Conservation (phyloP, 2,113 vertebrate genomes). For the Probosciger aterrimus region DNA sequence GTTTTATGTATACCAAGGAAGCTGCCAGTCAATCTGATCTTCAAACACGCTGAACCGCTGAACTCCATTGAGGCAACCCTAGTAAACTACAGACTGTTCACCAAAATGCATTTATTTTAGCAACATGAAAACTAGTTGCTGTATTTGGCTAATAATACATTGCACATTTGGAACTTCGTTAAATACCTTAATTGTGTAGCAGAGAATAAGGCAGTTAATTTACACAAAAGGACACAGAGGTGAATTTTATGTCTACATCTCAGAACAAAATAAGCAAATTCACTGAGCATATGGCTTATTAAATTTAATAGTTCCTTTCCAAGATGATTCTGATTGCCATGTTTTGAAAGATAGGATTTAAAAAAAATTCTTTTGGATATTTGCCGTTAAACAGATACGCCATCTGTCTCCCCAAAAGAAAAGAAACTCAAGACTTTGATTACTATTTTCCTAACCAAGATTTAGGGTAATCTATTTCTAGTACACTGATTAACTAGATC, state of each 20-base stretch:
- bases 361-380: slow-evolving; percentile 74
- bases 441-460: slow-evolving; percentile 77
- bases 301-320: slow-evolving; percentile 78
- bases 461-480: slow-evolving; percentile 67
- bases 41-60: slow-evolving; percentile 49
- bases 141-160: slow-evolving; percentile 45
- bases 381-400: slow-evolving; percentile 76
- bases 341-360: slow-evolving; percentile 77
- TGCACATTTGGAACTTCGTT: slow-evolving; percentile 57
- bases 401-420: slow-evolving; percentile 77
- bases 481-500: slow-evolving; percentile 64
- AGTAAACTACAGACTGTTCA: slow-evolving; percentile 64
- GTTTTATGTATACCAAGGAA: slow-evolving; percentile 68
- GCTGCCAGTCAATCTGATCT: slow-evolving; percentile 75
- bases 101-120: slow-evolving; percentile 64
- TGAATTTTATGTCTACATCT: slow-evolving; percentile 63
- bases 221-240: slow-evolving; percentile 50
- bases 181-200: slow-evolving; percentile 66
- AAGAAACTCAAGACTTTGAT: slow-evolving; percentile 74
- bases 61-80: slow-evolving; percentile 61
- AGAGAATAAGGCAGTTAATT: slow-evolving; percentile 57
- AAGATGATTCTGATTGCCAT: slow-evolving; percentile 78
- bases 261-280: slow-evolving; percentile 73
- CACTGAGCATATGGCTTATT: slow-evolving; percentile 82
- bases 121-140: slow-evolving; percentile 25